Base-by-base conservation (phyloP, 2,113 vertebrate species). In the Sialia sialis region DNA sequence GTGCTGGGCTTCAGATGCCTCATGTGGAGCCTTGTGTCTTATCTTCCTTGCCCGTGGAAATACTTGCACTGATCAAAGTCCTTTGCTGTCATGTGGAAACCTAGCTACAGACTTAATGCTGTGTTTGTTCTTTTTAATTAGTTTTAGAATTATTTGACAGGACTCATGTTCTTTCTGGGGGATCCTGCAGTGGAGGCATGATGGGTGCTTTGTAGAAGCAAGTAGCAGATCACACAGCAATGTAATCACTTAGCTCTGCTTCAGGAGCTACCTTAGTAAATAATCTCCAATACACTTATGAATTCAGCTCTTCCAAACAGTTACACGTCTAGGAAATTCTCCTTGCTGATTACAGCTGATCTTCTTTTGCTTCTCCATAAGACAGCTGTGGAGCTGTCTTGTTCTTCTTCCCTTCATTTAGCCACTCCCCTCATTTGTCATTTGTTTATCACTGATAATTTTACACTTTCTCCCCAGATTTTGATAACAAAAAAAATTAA, bases 21-120 rank as follows among this genome's bases (percentile, higher is more conserved):
- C 16, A 36, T 84, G 52, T 41, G 62, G 56, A 94, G 29, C 36
- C 49, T 84, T 0, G 0, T 4, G 3, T 39, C 68, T 87, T 82
- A 16, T 19, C 34, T 68, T 75, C 30, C 73, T 77, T 60, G 34
- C 63, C 73, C 3, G 1, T 90, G 67, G 83, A 92, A 94, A 84
- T 84, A 14, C 41, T 94, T 82, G 25, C 30, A 10, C 20, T 84
- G 89, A 68, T 96, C 87, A 92, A 94, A 96, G 92, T 84, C 46
- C 25, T 73, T 51, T 39, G 13, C 59, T 94, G 79, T 82, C 82
- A 39, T 11, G 34, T 93, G 74, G 46, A 95, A 94, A 39, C 46
- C 27, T 29, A 78, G 58, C 84, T 85, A 34, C 25, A 79, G 62
- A 77, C n/a, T 60, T 80, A 51, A 46, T 17, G 29, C 69, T 52